These are phyloP conservation scores for Nymphalis c-album DNA, from an alignment of 2,888 invertebrate species.

Conservation along the genomic window DNA sequence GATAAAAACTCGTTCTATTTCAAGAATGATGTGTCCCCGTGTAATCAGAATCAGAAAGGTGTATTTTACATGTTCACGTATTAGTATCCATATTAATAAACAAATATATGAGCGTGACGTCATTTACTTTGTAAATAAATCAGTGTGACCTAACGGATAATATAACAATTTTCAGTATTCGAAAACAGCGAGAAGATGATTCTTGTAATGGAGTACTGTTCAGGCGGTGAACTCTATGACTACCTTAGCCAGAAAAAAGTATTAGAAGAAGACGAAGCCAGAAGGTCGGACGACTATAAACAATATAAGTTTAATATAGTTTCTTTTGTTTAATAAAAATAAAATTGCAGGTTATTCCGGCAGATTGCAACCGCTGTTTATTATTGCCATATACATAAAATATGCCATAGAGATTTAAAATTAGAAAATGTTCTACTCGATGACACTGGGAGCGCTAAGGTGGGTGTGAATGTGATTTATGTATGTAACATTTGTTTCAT, in stretches of 20 bases:
- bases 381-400: slow-evolving; percentile 99
- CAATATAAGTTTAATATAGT: slow-evolving; percentile 4
- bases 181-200: slow-evolving; percentile 99
- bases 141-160: not conserved
- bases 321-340: slow-evolving; percentile 16
- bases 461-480: slow-evolving; percentile 51
- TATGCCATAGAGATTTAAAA: slow-evolving; percentile 97
- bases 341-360: slow-evolving; percentile 88
- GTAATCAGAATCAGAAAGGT: no score
- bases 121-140: no score
- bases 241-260: slow-evolving; percentile 96
- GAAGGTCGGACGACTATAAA: slow-evolving; percentile 67
- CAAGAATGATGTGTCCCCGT: no score
- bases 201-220: slow-evolving; percentile 99
- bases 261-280: slow-evolving; percentile 94
- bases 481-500: not conserved
- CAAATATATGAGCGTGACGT: no score
- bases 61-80: no score
- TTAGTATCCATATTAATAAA: no score
- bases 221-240: slow-evolving; percentile 98
- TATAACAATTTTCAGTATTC: slow-evolving; percentile 89
- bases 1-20: no score
- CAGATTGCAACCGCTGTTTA: slow-evolving; percentile 98
- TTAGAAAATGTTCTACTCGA: slow-evolving; percentile 97
- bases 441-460: slow-evolving; percentile 96